Base-by-base conservation (phyloP, 2,888 invertebrate species). In the Cylindroiulus punctatus region DNA sequence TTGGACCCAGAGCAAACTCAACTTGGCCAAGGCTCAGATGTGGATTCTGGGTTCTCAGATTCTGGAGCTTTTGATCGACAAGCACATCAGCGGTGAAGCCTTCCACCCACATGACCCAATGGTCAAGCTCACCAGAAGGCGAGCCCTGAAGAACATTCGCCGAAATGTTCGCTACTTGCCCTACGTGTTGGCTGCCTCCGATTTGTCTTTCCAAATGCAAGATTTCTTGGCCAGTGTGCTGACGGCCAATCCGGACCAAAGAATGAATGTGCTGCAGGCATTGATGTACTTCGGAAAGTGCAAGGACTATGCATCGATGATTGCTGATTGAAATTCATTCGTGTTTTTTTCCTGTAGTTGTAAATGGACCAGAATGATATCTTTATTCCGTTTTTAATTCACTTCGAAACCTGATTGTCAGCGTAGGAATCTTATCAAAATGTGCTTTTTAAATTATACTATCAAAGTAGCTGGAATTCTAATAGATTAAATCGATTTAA, bases 141-240 rank as follows among this genome's bases (percentile, higher is more conserved):
- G 30, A 14, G 76, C 76, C 76, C 30, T 76, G 76, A 76, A 76
- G 14, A 76, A 76, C 76, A 76, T 76, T 14, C 76, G 76, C 17
- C 26, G 30, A 76, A 76, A 76, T 5, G 30, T 76, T 17, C 76
- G 30, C 26, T 76, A 76, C 30, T 30, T 76, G 30, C 76, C 76
- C 14, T 76, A 14, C 14, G 76, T 76, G 30, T 14, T 76, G 30
- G 76, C 76, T 30, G 26, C 76, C 1, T 76, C 76, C 3, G 76
- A 76, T 30, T 30, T 76, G 76, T 76, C 76, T 0, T 30, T 76
- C 17, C 30, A 76, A 17, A 76, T 76, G 76, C 76, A 76, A 14
- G 26, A 30, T 30, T 30, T 76, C 30, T 30, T 76, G 14, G 4
- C 2, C 26, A 14, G 14, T 14, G 26, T 76, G 30, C 76, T 76